Percentiles rank a stretch among this genome's conserved stretches.
Evolutionary conservation across 2,797 vertebrate species (phyloP).

Genomic region (Sebastes glaucus): DNA sequence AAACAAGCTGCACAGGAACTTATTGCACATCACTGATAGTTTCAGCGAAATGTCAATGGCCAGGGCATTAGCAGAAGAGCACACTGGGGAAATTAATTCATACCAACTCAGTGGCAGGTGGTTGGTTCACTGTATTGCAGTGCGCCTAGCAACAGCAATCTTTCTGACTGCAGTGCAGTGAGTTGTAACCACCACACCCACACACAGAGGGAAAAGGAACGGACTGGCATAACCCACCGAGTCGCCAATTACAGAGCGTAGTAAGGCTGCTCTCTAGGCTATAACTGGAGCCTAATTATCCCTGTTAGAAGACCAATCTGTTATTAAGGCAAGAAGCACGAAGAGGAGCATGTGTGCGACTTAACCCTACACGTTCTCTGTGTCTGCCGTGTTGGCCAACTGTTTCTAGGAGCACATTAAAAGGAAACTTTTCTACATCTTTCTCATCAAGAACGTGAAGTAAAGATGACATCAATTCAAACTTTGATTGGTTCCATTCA

Average conservation of each 20-base stretch:
- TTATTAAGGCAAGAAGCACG: conserved; percentile 76
- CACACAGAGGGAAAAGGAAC: conserved; percentile 62
- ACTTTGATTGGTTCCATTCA: neutral
- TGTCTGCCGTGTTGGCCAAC: neutral
- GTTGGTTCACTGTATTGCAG: conserved; percentile 58
- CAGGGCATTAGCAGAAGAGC: conserved; percentile 23
- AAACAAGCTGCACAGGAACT: conserved; percentile 52
- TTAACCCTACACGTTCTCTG: conserved; percentile 58
- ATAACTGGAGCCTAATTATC: conserved; percentile 86
- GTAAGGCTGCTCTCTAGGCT: conserved; percentile 76
- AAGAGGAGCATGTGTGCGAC: conserved; percentile 29
- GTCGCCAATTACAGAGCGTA: conserved; percentile 84
- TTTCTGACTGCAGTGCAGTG: conserved; percentile 77
- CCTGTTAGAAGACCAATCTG: conserved; percentile 82
- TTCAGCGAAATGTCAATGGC: conserved; percentile 46
- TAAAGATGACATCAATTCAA: neutral
- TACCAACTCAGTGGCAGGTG: conserved; percentile 61
- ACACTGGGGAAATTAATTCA: conserved; percentile 54
- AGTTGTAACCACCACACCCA: conserved; percentile 78
- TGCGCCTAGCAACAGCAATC: conserved; percentile 77
- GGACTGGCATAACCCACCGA: conserved; percentile 77
- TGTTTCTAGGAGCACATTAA: neutral
- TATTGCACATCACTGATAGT: conserved; percentile 38
- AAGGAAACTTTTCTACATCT: neutral
- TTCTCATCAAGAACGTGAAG: neutral